Evolutionary conservation across 1,140 invertebrate genomes (phyloP), one percentile per base, ranked within the genome.

Genomic region (Myzus persicae): DNA sequence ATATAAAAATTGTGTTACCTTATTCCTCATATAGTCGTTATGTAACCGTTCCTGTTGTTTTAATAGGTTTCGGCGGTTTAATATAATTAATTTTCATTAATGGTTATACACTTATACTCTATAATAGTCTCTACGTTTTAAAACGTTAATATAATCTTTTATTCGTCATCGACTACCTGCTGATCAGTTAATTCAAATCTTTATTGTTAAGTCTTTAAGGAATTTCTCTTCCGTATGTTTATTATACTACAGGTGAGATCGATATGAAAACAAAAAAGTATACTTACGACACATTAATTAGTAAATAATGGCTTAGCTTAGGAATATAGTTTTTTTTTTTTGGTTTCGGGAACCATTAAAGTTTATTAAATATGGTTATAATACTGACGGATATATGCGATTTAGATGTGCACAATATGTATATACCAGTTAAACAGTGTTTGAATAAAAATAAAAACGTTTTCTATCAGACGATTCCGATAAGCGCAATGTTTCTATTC

Each of bases 1-100:
- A 20, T 26, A 14, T 7, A 31, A 18, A 31, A 31, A n/a, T 18
- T 46, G 31, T 46, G 42, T 22, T 48, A 38, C 36, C 36, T 85
- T 14, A 44, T 20, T 85, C 14, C 9, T 44, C 31, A 20, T 82
- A 82, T 85, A 40, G 42, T 42, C 42, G 40, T 26, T 82, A 18
- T n/a, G 6, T 84, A 42, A 84, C 24, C 82, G 84, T 85, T 31
- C 14, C 24, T n/a, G 44, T 87, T n/a, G 31, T 31, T 26, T 67
- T 42, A 90, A 90, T 59, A 54, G 38, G 51, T 24, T 90, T 59
- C 7, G 11, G 31, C 26, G 51, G 48, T 67, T 59, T 54, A 90
- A 67, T 40, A 67, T 90, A 59, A 90, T 90, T 90, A 90, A 90
- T 90, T 90, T 90, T 76, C 24, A 90, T 67, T 90, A 59, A 67